Evolutionary conservation across 2,113 vertebrate species (phyloP), one percentile per base, ranked within the genome.

Genomic region (Otis tarda): DNA sequence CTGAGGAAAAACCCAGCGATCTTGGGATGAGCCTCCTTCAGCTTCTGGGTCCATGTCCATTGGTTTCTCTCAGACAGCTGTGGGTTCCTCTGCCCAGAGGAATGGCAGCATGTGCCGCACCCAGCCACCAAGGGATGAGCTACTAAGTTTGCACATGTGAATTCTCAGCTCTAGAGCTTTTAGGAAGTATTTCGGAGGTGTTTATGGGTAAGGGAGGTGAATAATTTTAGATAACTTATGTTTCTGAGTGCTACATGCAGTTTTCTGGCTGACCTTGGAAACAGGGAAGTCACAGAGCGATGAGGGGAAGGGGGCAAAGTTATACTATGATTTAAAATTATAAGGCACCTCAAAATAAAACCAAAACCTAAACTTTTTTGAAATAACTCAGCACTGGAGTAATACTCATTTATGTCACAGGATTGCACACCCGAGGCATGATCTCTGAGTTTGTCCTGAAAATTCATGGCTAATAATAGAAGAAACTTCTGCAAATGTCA

Each of bases 21-120:
- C 25, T 11, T 69, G 30, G 19, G 23, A 80, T 31, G 8, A 89
- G 39, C 27, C 52, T 74, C 14, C 14, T 9, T 8, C 21, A 67
- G 41, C 47, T 67, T 28, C 49, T 68, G 41, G 22, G 25, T 14
- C 24, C 39, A 31, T 1, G 1, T 11, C 56, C 56, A 31, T 4
- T 20, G 25, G 23, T 28, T 9, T 37, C 57, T 17, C 50, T 39
- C 12, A 47, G n/a, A 13, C 52, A 67, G 33, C 57, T 61, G 10
- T 52, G 41, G 8, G 14, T 12, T 71, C 27, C 21, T 37, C 61
- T 41, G 17, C 19, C 15, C 28, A 35, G 28, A 70, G 9, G 4
- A 80, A 64, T 3, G 6, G 12, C n/a, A 65, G 12, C 0, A 0
- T 49, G 33, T 78, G 14, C n/a, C 1, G 1, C 60, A 74, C 12